Evolutionary conservation across 2,888 invertebrate genomes (phyloP).

Genomic region (Elegia similella): DNA sequence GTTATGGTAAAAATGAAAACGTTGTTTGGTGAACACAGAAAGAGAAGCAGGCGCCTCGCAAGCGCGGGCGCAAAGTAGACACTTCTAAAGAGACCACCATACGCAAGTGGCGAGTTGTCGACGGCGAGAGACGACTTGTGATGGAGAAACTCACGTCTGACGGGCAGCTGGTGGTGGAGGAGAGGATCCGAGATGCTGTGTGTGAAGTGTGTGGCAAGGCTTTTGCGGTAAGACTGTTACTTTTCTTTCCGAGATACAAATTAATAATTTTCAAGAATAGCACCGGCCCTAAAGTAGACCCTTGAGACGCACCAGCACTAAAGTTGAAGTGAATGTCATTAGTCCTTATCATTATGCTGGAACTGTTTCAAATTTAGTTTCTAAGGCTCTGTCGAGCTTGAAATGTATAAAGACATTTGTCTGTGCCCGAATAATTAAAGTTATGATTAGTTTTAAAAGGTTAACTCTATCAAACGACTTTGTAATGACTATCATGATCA

Average conservation of each 20-base stretch:
- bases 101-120: conserved; percentile 19
- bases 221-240: conserved; percentile 35
- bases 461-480: no score
- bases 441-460: no score
- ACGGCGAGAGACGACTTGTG: conserved; percentile 5
- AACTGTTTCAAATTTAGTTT: no score
- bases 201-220: conserved; percentile 45
- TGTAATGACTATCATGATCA: no score
- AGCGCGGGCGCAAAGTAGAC: background rate
- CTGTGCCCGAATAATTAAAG: no score
- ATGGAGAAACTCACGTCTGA: conserved; percentile 3
- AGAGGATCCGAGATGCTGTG: conserved; percentile 24
- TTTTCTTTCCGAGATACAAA: background rate
- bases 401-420: no score
- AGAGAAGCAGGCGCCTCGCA: background rate
- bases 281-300: background rate
- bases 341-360: no score
- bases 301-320: background rate
- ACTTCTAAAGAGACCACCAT: background rate
- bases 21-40: no score
- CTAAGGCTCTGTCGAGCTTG: no score
- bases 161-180: background rate
- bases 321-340: no score
- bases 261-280: background rate
- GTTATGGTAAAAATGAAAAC: no score